Conservation (phyloP, 2,888 invertebrate species). For the Nomada goodeniana region DNA sequence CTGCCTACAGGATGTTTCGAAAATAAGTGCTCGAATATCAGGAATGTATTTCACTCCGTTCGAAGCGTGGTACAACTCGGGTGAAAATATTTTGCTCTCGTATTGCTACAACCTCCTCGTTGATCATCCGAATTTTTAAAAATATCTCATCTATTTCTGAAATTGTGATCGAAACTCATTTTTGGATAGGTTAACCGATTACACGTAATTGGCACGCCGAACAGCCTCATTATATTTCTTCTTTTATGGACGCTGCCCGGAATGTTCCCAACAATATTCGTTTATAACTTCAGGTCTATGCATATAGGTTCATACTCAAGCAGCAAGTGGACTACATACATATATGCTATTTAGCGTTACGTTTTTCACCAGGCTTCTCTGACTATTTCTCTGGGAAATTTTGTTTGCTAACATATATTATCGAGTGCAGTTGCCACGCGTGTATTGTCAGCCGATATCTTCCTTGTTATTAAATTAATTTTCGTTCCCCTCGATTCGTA, state of each 20-base stretch:
- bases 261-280: neutral
- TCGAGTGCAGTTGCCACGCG: neutral
- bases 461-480: neutral
- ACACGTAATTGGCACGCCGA: constrained; percentile 1
- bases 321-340: neutral
- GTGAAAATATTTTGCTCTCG: constrained; percentile 4
- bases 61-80: neutral
- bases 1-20: constrained; percentile 24
- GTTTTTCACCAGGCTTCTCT: neutral
- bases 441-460: neutral
- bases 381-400: no score
- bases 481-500: neutral
- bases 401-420: neutral
- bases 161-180: neutral
- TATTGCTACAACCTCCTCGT: neutral
- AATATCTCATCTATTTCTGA: neutral
- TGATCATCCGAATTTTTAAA: neutral
- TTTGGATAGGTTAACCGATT: neutral
- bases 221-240: neutral
- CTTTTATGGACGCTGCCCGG: neutral
- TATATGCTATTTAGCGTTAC: no score
- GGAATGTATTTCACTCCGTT: neutral
- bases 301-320: neutral
- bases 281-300: neutral
- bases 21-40: neutral